phyloP scores from a whole-genome alignment of 2,113 vertebrate genomes.

The Anoplopoma fimbria region DNA sequence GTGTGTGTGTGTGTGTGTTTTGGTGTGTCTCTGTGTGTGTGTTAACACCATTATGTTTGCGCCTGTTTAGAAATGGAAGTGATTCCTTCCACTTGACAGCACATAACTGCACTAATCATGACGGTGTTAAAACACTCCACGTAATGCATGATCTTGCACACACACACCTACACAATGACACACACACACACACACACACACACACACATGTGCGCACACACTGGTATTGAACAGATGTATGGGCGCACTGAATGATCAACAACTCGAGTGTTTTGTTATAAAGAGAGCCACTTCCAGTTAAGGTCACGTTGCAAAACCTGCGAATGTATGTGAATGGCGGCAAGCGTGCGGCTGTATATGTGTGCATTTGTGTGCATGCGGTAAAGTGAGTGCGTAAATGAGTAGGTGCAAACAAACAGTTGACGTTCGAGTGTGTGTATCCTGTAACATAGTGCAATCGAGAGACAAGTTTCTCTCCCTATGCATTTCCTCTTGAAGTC shows the following conservation, averaged over 20 bases:
- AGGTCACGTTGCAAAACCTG: constrained; percentile 75
- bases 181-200: constrained; percentile 36
- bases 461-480: constrained; percentile 59
- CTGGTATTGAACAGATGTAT: constrained; percentile 51
- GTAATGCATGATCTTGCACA: constrained; percentile 60
- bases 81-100: constrained; percentile 82
- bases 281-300: constrained; percentile 57
- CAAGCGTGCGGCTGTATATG: background rate
- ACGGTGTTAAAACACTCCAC: constrained; percentile 76
- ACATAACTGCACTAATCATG: constrained; percentile 71
- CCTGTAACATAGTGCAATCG: constrained; percentile 45
- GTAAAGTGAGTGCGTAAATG: constrained; percentile 10
- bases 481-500: constrained; percentile 63
- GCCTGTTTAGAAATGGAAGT: constrained; percentile 75
- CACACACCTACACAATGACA: constrained; percentile 56
- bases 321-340: constrained; percentile 49
- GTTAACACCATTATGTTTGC: constrained; percentile 63
- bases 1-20: constrained; percentile 36
- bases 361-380: background rate
- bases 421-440: constrained; percentile 59
- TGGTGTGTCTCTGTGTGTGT: constrained; percentile 34
- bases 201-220: background rate
- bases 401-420: constrained; percentile 37
- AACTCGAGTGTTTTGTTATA: constrained; percentile 72
- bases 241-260: constrained; percentile 56